Conservation (phyloP, 2,888 invertebrate genomes). For the Leucozona laternaria region DNA sequence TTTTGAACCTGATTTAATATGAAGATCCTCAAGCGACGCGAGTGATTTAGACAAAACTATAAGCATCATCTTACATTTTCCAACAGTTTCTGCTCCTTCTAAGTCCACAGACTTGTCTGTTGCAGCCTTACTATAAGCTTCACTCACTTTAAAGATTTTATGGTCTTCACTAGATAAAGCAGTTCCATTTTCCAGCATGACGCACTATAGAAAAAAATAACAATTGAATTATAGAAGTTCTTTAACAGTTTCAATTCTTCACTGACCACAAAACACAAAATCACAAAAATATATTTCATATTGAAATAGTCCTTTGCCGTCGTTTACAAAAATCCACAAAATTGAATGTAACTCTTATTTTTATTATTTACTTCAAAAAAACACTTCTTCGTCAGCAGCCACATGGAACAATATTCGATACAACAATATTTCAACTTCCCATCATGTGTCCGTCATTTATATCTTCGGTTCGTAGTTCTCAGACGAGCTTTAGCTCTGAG, state of each 20-base stretch:
- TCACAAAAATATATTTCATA: slow-evolving; percentile 41
- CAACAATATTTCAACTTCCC: slow-evolving; percentile 76
- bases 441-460: slow-evolving; percentile 76
- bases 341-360: not conserved
- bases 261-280: slow-evolving; percentile 60
- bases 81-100: slow-evolving; percentile 80
- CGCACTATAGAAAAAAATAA: slow-evolving; percentile 37
- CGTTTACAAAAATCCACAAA: not conserved
- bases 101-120: slow-evolving; percentile 77
- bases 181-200: slow-evolving; percentile 20
- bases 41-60: too few relatives aligned
- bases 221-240: not conserved
- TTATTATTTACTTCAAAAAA: not conserved
- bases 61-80: slow-evolving; percentile 79
- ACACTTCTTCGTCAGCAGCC: slow-evolving; percentile 51
- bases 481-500: slow-evolving; percentile 51
- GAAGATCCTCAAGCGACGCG: too few relatives aligned
- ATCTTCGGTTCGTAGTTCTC: slow-evolving; percentile 58
- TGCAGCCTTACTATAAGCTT: not conserved
- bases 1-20: too few relatives aligned
- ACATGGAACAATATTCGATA: slow-evolving; percentile 74
- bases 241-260: not conserved
- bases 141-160: not conserved
- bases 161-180: slow-evolving; percentile 14
- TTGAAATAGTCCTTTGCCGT: not conserved